Base-by-base conservation (phyloP, 2,797 vertebrate species). In the Serranus cabrilla region DNA sequence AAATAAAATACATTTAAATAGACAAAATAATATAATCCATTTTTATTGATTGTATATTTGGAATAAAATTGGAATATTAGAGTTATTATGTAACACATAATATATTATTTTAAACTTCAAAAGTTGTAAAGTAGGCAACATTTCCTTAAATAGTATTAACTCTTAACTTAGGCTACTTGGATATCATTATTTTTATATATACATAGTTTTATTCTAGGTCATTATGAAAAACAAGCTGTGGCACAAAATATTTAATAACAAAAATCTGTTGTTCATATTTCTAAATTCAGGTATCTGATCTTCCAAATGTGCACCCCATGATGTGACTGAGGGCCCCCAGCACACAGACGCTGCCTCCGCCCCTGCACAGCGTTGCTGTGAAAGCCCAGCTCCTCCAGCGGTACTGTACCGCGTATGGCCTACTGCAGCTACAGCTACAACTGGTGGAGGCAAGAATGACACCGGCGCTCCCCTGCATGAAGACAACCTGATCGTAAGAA, bases 371-470 rank as follows among this genome's bases (percentile, higher is more conserved):
- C 74, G 9, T 1, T 14, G 58, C 64, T 4, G 70, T 16, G 56
- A 66, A 79, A 81, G 80, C 81, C 71, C 54, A 1, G 64, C 86
- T 82, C 81, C 80, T 84, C 70, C 88, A 78, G 84, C 79, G 4
- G 50, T 55, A 37, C 78, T 78, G 78, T 71, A 63, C 75, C 49
- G 83, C 84, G 14, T 17, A 78, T 89, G 90, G 90, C 86, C 89
- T 81, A 12, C 77, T 84, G 91, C 91, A 85, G 88, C 87, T 83
- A 6, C 82, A 82, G 67, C 74, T 81, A 59, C 85, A 77, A 89
- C 84, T 75, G 75, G 85, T 31, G 82, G 82, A 89, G 58, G 71
- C 80, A 40, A 90, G 86, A 85, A 92, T 93, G 93, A 89, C 79
- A 82, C 81, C 87, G 82, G 81, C 71, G 58, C 66, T 81, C 57